Evolutionary conservation across 1,140 invertebrate genomes (phyloP).

Genomic region (Acromyrmex echinatior): DNA sequence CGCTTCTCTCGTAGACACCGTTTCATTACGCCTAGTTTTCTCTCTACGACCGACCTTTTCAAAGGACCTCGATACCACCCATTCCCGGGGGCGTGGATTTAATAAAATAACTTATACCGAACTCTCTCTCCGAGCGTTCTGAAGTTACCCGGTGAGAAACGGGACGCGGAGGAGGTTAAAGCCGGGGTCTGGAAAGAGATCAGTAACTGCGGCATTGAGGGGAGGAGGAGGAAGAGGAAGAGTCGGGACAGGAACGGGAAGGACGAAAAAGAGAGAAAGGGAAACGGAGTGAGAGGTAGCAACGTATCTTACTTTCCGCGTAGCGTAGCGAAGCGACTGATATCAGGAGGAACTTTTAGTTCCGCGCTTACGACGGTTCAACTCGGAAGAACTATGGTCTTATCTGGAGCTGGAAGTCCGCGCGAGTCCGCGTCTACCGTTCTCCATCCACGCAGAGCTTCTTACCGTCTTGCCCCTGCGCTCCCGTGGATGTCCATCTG

Average conservation of each 20-base stretch:
- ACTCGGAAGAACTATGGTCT: slow-evolving; percentile 74
- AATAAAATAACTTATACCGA: slow-evolving; percentile 80
- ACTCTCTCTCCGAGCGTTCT: slow-evolving; percentile 72
- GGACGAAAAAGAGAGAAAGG: slow-evolving; percentile 17
- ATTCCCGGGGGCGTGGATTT: slow-evolving; percentile 71
- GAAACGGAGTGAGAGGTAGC: slow-evolving; percentile 13
- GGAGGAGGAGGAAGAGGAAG: background rate
- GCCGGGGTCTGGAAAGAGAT: slow-evolving; percentile 44
- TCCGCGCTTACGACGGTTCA: slow-evolving; percentile 75
- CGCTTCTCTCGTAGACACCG: slow-evolving; percentile 46
- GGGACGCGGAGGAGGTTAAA: slow-evolving; percentile 7
- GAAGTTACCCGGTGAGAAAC: slow-evolving; percentile 64
- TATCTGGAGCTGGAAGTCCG: slow-evolving; percentile 66
- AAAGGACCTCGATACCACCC: slow-evolving; percentile 58
- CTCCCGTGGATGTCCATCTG: background rate
- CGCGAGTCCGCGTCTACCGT: slow-evolving; percentile 51
- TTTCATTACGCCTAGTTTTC: slow-evolving; percentile 63
- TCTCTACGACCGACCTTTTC: slow-evolving; percentile 45
- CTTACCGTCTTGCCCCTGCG: slow-evolving; percentile 21
- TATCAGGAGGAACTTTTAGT: slow-evolving; percentile 80
- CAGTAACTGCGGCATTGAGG: slow-evolving; percentile 34
- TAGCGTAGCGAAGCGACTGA: slow-evolving; percentile 69
- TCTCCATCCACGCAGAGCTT: slow-evolving; percentile 4
- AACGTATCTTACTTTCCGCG: slow-evolving; percentile 70
- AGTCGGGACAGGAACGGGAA: slow-evolving; percentile 21